Evolutionary conservation across 35 echinoderm and acorn worm species (phyloP).

Genomic region (Stichopus chloronotus): DNA sequence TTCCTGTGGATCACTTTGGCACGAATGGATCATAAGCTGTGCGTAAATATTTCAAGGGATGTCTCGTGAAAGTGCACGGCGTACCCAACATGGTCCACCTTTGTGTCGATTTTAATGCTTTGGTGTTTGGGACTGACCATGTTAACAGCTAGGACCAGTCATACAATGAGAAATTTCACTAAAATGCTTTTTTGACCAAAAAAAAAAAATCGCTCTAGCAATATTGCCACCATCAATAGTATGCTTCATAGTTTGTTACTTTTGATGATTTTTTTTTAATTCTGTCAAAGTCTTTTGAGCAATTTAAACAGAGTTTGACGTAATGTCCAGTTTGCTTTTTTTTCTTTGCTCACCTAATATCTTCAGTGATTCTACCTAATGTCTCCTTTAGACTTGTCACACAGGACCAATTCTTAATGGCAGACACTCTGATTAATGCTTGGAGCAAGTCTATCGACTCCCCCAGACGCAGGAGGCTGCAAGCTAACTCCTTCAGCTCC

Average conservation of each 20-base stretch:
- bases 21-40: too few species aligned
- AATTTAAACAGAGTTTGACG: neutral
- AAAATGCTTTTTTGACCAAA: too few species aligned
- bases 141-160: too few species aligned
- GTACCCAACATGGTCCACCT: too few species aligned
- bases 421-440: slow-evolving; percentile 42
- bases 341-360: slow-evolving; percentile 53
- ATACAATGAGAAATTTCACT: too few species aligned
- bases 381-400: slow-evolving; percentile 53
- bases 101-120: too few species aligned
- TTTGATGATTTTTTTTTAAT: neutral
- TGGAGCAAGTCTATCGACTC: slow-evolving; percentile 66
- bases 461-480: slow-evolving; percentile 58
- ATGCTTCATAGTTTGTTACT: neutral
- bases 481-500: slow-evolving; percentile 42
- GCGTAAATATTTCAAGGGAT: too few species aligned
- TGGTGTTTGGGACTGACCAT: too few species aligned
- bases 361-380: slow-evolving; percentile 37
- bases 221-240: too few species aligned
- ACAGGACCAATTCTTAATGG: slow-evolving; percentile 42
- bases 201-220: too few species aligned
- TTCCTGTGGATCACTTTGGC: too few species aligned
- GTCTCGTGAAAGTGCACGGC: too few species aligned
- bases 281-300: neutral
- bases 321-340: neutral